Conservation (phyloP, 2,113 vertebrate species). For the Tachysurus fulvidraco region DNA sequence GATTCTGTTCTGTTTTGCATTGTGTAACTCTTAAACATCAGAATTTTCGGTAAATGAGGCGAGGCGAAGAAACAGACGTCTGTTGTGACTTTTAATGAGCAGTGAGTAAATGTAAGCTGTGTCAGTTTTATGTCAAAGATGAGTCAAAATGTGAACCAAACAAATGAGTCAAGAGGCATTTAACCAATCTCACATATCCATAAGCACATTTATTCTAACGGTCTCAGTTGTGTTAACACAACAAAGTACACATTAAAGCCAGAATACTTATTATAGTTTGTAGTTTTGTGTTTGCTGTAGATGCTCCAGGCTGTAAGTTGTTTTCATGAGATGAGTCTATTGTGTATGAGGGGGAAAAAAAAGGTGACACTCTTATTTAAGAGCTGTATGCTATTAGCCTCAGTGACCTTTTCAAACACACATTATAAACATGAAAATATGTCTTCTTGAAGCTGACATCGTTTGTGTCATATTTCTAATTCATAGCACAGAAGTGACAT, state of each 20-base stretch:
- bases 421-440: not conserved
- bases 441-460: not conserved
- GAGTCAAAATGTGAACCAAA: not conserved
- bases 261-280: too few relatives aligned
- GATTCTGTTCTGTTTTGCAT: not conserved
- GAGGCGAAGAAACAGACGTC: not conserved
- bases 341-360: not conserved
- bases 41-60: not conserved
- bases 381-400: not conserved
- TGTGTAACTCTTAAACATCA: conserved; percentile 4
- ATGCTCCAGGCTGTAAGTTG: not conserved
- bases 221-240: not conserved
- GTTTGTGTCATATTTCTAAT: not conserved
- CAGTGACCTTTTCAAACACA: not conserved
- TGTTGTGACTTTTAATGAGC: not conserved
- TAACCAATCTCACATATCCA: not conserved
- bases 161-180: conserved; percentile 1
- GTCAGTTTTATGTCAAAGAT: not conserved
- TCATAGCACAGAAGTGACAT: not conserved
- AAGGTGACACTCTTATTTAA: not conserved
- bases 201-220: not conserved
- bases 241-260: too few relatives aligned
- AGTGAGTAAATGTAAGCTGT: not conserved
- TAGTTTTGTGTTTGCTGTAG: not conserved
- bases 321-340: not conserved